Conservation (phyloP, 37 sponge, comb jelly and placozoan genomes). For the Crambe crambe region DNA sequence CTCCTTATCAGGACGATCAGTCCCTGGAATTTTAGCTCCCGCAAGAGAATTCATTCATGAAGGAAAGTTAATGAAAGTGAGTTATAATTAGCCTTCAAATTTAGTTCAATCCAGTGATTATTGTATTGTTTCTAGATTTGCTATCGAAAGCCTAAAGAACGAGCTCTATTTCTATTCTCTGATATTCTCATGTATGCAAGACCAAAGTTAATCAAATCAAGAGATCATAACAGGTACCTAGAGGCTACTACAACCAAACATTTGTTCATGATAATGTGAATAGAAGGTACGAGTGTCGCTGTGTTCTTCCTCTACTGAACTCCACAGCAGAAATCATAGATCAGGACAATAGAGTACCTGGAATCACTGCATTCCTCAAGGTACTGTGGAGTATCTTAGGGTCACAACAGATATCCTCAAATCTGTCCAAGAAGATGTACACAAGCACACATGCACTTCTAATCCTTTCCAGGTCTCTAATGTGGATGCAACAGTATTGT, state of each 20-base stretch:
- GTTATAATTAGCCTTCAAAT: not conserved
- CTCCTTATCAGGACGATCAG: constrained; percentile 50
- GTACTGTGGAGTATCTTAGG: no score
- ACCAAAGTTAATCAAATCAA: constrained; percentile 44
- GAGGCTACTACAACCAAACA: not conserved
- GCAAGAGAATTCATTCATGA: constrained; percentile 73
- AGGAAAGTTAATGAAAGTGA: constrained; percentile 83
- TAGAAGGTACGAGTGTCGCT: constrained; percentile 63
- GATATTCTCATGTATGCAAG: constrained; percentile 82
- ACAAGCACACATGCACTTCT: no score
- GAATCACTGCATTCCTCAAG: constrained; percentile 30
- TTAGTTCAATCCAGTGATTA: not conserved
- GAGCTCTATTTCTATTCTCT: constrained; percentile 82
- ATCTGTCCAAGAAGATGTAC: no score
- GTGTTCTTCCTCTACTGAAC: constrained; percentile 59
- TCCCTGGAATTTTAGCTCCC: constrained; percentile 59
- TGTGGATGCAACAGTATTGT: constrained; percentile 41
- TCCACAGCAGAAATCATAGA: constrained; percentile 30
- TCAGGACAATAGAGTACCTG: constrained; percentile 33
- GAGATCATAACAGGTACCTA: constrained; percentile 10
- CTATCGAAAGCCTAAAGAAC: constrained; percentile 65
- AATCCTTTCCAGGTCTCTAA: constrained; percentile 41
- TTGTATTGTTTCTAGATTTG: constrained; percentile 54
- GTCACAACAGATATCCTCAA: no score
- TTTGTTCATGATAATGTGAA: not conserved